These are phyloP conservation scores for Acanthoscelides obtectus DNA, from an alignment of 2,888 invertebrate species.

Conservation along the genomic window DNA sequence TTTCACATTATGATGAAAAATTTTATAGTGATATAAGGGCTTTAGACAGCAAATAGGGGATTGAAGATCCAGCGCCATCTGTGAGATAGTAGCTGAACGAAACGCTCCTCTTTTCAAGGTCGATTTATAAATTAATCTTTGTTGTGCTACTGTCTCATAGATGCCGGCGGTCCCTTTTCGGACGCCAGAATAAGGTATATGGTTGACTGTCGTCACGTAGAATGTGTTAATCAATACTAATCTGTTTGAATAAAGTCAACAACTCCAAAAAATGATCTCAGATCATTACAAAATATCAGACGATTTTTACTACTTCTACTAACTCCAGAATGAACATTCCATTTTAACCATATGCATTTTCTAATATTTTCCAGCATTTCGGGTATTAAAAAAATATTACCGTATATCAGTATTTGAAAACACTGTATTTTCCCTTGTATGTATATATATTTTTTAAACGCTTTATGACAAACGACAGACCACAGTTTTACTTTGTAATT, in stretches of 20 bases:
- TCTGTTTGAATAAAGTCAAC: background rate
- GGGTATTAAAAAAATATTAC: constrained; percentile 13
- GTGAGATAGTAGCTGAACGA: no score
- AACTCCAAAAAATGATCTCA: background rate
- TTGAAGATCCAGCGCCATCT: no score
- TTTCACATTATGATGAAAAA: no score
- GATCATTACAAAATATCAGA: background rate
- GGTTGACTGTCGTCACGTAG: no score
- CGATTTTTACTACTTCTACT: background rate
- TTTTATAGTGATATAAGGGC: no score
- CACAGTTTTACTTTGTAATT: constrained; percentile 33
- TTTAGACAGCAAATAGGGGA: no score
- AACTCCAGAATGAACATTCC: constrained; percentile 17
- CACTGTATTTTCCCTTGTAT: constrained; percentile 2
- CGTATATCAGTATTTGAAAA: constrained; percentile 19
- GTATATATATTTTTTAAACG: background rate
- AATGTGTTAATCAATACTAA: no score
- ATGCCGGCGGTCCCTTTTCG: no score
- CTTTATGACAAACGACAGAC: constrained; percentile 19
- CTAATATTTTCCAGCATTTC: constrained; percentile 23
- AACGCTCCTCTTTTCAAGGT: no score
- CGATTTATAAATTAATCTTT: no score
- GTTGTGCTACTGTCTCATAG: no score
- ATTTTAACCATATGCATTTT: constrained; percentile 11
- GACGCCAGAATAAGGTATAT: no score